Evolutionary conservation across 2,113 vertebrate species (phyloP).

Genomic region (Chaenogobius annularis): DNA sequence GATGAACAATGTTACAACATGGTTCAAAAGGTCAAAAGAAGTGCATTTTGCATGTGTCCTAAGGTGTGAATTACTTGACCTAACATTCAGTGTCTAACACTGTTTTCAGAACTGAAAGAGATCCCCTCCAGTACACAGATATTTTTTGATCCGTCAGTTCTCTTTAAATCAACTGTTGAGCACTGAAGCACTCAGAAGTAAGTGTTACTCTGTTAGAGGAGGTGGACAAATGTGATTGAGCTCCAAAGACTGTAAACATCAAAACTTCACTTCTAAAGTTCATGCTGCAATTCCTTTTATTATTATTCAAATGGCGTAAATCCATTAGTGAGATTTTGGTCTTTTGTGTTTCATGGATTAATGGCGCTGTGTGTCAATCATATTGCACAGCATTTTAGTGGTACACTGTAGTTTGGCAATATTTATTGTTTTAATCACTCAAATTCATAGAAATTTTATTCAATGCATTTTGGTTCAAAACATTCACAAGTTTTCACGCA

Average conservation of each 20-base stretch:
- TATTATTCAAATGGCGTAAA: not conserved
- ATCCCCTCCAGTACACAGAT: too few species aligned
- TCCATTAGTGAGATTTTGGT: slow-evolving; percentile 2
- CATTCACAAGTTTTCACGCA: too few species aligned
- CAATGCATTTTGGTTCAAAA: not conserved
- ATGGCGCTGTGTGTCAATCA: not conserved
- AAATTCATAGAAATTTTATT: not conserved
- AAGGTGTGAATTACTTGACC: too few species aligned
- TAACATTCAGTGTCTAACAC: too few species aligned
- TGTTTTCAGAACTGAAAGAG: too few species aligned
- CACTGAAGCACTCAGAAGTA: too few species aligned
- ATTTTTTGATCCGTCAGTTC: not conserved
- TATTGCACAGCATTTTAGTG: not conserved
- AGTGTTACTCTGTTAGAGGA: not conserved
- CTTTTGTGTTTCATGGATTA: not conserved
- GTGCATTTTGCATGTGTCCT: too few species aligned
- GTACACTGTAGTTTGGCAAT: not conserved
- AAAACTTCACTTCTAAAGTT: not conserved
- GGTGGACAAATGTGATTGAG: not conserved
- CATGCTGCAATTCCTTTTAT: not conserved
- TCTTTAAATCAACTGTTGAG: not conserved
- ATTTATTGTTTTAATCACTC: not conserved
- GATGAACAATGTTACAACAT: too few species aligned
- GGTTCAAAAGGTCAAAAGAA: too few species aligned
- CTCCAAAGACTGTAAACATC: not conserved